Base-by-base conservation (phyloP, 2,113 vertebrate species). In the Emydura subglobosa region DNA sequence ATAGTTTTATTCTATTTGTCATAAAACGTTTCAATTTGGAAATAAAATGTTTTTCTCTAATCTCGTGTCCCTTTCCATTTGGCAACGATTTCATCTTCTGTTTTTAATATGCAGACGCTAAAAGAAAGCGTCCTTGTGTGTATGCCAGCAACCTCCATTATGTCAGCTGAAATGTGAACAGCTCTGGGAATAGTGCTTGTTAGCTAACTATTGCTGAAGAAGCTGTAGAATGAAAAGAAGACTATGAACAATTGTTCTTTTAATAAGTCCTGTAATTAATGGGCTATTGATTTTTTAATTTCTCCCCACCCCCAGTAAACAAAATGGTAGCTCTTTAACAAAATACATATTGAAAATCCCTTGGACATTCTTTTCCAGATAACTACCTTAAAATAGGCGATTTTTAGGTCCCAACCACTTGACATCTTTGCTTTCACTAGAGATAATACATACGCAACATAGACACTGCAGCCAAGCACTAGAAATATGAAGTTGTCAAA, bases 151-250 rank as follows among this genome's bases (percentile, higher is more conserved):
- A 49, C 34, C 39, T 55, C 55, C 61, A 87, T 79, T 91, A 89
- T 87, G 95, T 95, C 72, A 89, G 39, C 49, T 92, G 39, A 27
- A 72, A 5, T 50, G 72, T 49, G n/a, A 89, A 80, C 24, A 94
- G 53, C 29, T 86, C 90, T 0, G 1, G 24, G 42, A 92, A 44
- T 8, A 82, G 10, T 27, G 2, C 76, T 74, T 79, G 47, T 47
- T 86, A n/a, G 5, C 61, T 78, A 92, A 51, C 14, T 87, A 61
- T 13, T 39, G 31, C 17, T 59, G 49, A 87, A 54, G 16, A 93
- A 59, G 7, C 6, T 31, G 16, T 19, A 87, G 91, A 87, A 4
- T 82, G 3, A 79, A 79, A 86, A 85, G 16, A 82, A 83, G n/a
- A 59, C n/a, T 27, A 42, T 25, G 2, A 90, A 79, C 24, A 76